A percentile compares a stretch with the other conserved stretches of the same genome.
Evolutionary conservation across 2,797 vertebrate genomes (phyloP).

Genomic region (Allochrocebus solatus): DNA sequence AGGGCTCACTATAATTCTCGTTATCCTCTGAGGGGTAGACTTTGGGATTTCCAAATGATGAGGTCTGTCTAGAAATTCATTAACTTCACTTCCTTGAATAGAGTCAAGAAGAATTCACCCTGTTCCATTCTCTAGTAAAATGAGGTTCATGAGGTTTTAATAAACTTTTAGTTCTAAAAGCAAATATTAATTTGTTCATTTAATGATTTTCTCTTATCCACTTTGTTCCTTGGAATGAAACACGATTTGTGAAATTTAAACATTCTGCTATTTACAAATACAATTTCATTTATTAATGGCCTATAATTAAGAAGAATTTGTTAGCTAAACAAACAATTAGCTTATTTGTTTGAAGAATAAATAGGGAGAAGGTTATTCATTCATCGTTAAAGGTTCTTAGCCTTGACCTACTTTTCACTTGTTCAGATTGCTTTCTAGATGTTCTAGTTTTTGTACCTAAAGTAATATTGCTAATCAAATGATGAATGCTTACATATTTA

Average conservation of each 20-base stretch:
- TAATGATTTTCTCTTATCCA: background rate
- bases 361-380: background rate
- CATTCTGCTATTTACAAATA: background rate
- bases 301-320: constrained; percentile 47
- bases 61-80: background rate
- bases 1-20: background rate
- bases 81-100: background rate
- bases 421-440: background rate
- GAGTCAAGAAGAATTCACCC: background rate
- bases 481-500: background rate
- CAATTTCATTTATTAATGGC: constrained; percentile 27
- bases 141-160: background rate
- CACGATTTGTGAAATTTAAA: constrained; percentile 28
- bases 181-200: background rate
- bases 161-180: background rate
- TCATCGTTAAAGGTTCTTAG: background rate
- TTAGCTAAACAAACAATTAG: constrained; percentile 35
- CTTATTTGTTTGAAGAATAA: background rate
- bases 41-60: background rate
- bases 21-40: background rate
- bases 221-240: background rate
- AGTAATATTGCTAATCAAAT: background rate
- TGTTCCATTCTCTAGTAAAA: background rate
- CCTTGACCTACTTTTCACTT: background rate
- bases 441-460: background rate